Conservation (phyloP, 2,113 vertebrate species). For the Semicossyphus pulcher region DNA sequence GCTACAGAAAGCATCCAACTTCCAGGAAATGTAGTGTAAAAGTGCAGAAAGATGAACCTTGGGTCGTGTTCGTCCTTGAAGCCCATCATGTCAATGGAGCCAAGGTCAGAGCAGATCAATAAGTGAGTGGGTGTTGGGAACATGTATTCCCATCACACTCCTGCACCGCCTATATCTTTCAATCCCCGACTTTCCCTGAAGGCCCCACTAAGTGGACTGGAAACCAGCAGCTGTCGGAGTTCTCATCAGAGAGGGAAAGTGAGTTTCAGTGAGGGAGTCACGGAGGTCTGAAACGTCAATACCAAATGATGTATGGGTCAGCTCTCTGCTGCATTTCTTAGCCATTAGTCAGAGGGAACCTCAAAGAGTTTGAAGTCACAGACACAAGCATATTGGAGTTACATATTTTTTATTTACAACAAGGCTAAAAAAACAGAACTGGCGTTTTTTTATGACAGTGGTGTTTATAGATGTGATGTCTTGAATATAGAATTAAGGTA, state of each 20-base stretch:
- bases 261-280: slow-evolving; percentile 37
- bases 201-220: slow-evolving; percentile 40
- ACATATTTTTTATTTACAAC: neutral
- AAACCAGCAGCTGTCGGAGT: slow-evolving; percentile 74
- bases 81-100: slow-evolving; percentile 22
- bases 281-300: slow-evolving; percentile 54
- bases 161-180: slow-evolving; percentile 11
- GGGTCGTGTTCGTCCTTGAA: slow-evolving; percentile 44
- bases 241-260: slow-evolving; percentile 66
- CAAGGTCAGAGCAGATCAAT: slow-evolving; percentile 74
- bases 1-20: slow-evolving; percentile 20
- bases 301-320: slow-evolving; percentile 53
- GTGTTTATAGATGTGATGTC: too few species aligned
- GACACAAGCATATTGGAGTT: neutral
- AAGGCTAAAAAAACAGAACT: too few species aligned
- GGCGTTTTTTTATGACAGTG: too few species aligned
- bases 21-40: slow-evolving; percentile 48
- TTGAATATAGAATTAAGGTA: too few species aligned
- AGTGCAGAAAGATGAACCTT: slow-evolving; percentile 18
- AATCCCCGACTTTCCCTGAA: slow-evolving; percentile 46
- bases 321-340: slow-evolving; percentile 11
- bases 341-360: slow-evolving; percentile 20
- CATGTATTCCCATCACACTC: slow-evolving; percentile 51
- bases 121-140: slow-evolving; percentile 42
- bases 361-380: neutral